Percentiles rank a stretch among this genome's conserved stretches.
Evolutionary conservation across 2,797 vertebrate genomes (phyloP).

Genomic region (Molossus molossus): DNA sequence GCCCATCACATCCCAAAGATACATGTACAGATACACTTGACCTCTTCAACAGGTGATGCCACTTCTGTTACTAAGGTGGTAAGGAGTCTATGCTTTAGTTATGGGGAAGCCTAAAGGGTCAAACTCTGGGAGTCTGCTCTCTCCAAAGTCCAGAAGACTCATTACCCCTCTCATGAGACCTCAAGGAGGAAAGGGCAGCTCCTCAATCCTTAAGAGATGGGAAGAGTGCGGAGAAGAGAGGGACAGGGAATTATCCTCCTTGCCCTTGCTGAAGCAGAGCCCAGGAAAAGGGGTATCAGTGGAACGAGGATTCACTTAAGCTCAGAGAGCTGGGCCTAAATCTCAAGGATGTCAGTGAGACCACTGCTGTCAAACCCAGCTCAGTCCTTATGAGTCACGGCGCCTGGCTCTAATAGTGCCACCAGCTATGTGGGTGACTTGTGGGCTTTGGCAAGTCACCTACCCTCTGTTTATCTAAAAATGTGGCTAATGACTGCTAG

Average conservation of each 20-base stretch:
- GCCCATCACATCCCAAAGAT: background rate
- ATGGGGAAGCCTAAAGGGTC: background rate
- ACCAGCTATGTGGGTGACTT: background rate
- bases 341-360: background rate
- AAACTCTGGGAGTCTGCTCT: background rate
- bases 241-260: background rate
- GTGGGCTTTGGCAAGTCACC: background rate
- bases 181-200: background rate
- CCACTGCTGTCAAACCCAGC: background rate
- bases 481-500: background rate
- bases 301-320: background rate
- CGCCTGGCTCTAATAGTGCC: background rate
- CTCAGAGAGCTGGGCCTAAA: background rate
- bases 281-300: background rate
- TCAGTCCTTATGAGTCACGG: background rate
- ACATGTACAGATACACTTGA: background rate
- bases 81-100: background rate
- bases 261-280: constrained; percentile 8
- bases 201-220: background rate
- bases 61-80: background rate
- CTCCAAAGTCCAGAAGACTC: background rate
- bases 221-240: background rate
- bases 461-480: constrained; percentile 5
- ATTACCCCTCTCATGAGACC: background rate
- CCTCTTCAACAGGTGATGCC: background rate